Evolutionary conservation across 2,113 vertebrate genomes (phyloP).

Genomic region (Podilymbus podiceps): DNA sequence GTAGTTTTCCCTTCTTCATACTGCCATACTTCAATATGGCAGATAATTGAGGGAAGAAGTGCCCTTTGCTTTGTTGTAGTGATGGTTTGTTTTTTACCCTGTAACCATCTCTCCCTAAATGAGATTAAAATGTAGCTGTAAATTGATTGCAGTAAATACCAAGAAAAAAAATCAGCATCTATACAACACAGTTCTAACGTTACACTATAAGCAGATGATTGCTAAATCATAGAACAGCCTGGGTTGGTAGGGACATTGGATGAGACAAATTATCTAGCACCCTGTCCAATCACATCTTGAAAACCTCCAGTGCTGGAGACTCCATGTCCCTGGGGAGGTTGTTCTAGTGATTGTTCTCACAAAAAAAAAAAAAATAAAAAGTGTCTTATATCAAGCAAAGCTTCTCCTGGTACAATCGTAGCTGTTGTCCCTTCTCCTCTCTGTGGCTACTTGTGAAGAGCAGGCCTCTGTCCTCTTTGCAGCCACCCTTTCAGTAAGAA

Average conservation of each 20-base stretch:
- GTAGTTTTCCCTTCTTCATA: not conserved
- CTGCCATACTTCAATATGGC: not conserved
- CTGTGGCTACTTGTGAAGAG: not conserved
- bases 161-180: not conserved
- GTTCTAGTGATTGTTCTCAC: not conserved
- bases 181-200: not conserved
- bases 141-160: not conserved
- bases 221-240: rapidly evolving
- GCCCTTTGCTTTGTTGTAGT: not conserved
- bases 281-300: not conserved
- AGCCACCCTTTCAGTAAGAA: not conserved
- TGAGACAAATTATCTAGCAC: not conserved
- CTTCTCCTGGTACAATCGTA: not conserved
- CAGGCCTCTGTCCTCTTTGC: not conserved
- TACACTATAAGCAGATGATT: not conserved
- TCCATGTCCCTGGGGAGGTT: not conserved
- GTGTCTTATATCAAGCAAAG: not conserved
- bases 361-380: not conserved
- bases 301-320: not conserved
- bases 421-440: not conserved
- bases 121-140: not conserved
- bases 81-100: not conserved
- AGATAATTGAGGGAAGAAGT: not conserved
- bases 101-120: not conserved
- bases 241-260: not conserved